Percentiles rank a stretch among this genome's conserved stretches.
Evolutionary conservation across 2,888 invertebrate genomes (phyloP).

Genomic region (Noctua comes): DNA sequence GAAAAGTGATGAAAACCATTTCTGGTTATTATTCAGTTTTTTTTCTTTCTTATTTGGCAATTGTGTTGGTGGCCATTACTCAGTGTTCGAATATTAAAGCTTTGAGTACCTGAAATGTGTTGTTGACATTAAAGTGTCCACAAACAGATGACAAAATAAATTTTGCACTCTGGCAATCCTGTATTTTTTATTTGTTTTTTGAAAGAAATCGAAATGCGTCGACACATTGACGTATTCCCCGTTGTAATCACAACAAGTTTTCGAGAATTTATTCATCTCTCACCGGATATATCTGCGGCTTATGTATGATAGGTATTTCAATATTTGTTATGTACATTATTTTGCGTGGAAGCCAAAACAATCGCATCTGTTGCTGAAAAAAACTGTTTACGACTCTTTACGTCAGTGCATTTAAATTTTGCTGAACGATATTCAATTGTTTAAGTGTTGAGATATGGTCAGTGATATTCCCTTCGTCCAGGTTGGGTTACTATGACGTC

Average conservation of each 20-base stretch:
- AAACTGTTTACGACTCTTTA: constrained; percentile 38
- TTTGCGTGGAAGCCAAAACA: constrained; percentile 23
- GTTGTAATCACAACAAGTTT: constrained; percentile 11
- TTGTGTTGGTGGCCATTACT: neutral
- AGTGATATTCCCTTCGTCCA: neutral
- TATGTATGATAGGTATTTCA: neutral
- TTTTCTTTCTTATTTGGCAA: neutral
- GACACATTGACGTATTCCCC: neutral
- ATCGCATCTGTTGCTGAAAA: constrained; percentile 26
- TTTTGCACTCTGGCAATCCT: neutral
- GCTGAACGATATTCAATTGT: constrained; percentile 8
- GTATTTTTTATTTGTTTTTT: neutral
- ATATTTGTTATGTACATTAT: constrained; percentile 7
- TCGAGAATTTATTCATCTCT: constrained; percentile 19
- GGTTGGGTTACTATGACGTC: too few relatives aligned
- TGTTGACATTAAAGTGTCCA: neutral
- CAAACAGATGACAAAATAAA: neutral
- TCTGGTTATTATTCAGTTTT: neutral
- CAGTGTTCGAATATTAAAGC: neutral
- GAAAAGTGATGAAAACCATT: neutral
- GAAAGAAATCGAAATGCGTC: neutral
- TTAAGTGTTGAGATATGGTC: neutral
- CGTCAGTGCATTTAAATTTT: constrained; percentile 45
- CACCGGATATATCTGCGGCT: neutral
- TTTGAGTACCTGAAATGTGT: neutral